Base-by-base conservation (phyloP, 92 coral and sea anemone genomes). In the Muricea muricata region DNA sequence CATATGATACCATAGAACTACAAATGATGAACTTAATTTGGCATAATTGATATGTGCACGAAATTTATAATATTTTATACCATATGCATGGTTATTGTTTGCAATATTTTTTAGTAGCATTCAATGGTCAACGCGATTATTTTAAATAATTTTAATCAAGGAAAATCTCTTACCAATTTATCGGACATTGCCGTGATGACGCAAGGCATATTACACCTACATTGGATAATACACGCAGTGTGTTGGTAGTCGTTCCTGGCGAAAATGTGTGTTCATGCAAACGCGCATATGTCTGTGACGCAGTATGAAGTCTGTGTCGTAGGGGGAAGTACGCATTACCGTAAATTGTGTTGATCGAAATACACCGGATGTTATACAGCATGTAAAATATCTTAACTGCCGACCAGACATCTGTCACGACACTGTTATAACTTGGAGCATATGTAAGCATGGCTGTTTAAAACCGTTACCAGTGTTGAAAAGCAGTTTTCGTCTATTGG, bases 371-470 rank as follows among this genome's bases (percentile, higher is more conserved):
- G 37, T 63, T 28, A 15, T n/a, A 10, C n/a, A 28, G 35, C 70
- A 63, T 26, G 30, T 15, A 28, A 63, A 63, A 63, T 15, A 28
- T 28, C 30, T 57, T 9, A 57, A 63, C 37, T 28, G 70, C 37
- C 70, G n/a, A 39, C 31, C 65, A 57, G 65, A 57, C 65, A 57
- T 21, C 65, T 57, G 65, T 57, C 65, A 57, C 50, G 50, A 28
- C 65, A 57, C n/a, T n/a, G n/a, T n/a, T 28, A 12, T 21, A 1
- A 9, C 68, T 6, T 10, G 30, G 70, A 28, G 30, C 39, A 30
- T 20, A 52, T 52, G 60, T 18, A 52, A 52, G 26, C 18, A 52
- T 52, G 60, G 60, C 20, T 20, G 20, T 52, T 52, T 52, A 7
- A 20, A 18, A 25, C 50, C 50, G 6, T 45, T 45, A 45, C 50